phyloP scores from a whole-genome alignment of 23 tunicate genomes.

The Trididemnum miniatum region DNA sequence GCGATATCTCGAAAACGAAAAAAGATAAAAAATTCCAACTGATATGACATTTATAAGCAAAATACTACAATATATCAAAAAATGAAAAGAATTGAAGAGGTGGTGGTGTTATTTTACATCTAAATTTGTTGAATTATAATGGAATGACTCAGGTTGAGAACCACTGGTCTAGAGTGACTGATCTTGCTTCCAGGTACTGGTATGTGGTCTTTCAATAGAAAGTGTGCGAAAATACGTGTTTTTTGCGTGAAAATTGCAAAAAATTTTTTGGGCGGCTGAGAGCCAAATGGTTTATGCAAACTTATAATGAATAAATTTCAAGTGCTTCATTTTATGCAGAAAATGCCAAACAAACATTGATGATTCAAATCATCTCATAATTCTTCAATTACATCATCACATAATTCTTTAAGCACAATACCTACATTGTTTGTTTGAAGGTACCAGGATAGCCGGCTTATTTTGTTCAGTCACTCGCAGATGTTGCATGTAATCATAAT shows the following conservation, averaged over 20 bases:
- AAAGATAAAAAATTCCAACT: background rate
- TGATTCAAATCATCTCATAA: too few relatives aligned
- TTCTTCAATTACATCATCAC: too few relatives aligned
- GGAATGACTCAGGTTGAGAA: background rate
- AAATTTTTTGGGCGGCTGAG: too few relatives aligned
- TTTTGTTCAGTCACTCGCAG: constrained; percentile 27
- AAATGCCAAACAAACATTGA: too few relatives aligned
- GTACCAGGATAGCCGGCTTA: constrained; percentile 64
- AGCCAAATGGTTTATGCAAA: too few relatives aligned
- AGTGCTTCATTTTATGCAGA: too few relatives aligned
- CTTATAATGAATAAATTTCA: too few relatives aligned
- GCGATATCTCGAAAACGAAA: background rate
- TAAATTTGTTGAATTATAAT: background rate
- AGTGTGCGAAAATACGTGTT: too few relatives aligned
- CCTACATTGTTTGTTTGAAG: background rate
- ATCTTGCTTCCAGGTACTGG: too few relatives aligned
- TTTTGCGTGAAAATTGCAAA: too few relatives aligned
- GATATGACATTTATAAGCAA: background rate
- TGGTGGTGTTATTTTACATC: background rate
- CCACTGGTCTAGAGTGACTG: too few relatives aligned
- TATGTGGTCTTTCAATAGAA: too few relatives aligned
- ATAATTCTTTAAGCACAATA: background rate
- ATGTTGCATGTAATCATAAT: constrained; percentile 93
- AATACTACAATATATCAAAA: background rate
- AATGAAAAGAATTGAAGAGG: background rate